phyloP scores from a whole-genome alignment of 1,140 invertebrate genomes.

The Colletes gigas region DNA sequence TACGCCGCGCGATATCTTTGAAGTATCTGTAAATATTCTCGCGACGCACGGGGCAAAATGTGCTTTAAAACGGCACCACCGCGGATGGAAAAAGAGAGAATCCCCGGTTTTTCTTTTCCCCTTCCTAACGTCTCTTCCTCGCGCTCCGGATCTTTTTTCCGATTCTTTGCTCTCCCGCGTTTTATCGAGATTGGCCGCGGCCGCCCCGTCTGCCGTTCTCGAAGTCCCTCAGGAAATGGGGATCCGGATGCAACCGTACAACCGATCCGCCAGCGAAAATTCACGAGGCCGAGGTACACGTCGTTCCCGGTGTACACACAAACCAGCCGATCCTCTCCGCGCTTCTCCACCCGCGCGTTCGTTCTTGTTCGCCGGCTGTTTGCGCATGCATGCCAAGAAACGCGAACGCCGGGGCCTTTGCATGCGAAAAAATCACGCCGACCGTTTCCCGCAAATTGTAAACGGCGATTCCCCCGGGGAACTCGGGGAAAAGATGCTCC shows the following conservation, averaged over 20 bases:
- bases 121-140: conserved; percentile 22
- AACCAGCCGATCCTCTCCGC: conserved; percentile 7
- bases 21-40: conserved; percentile 77
- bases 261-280: conserved; percentile 39
- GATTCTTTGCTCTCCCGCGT: conserved; percentile 59
- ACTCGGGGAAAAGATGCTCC: background rate
- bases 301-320: conserved; percentile 28
- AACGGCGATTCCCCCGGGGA: conserved; percentile 19
- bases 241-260: conserved; percentile 54
- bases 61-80: conserved; percentile 52
- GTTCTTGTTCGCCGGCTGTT: conserved; percentile 22
- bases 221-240: conserved; percentile 64
- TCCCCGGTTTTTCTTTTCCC: background rate
- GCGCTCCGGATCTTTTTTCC: conserved; percentile 47
- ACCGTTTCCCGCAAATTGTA: conserved; percentile 41
- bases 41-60: conserved; percentile 65
- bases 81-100: background rate
- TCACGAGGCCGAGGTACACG: conserved; percentile 27
- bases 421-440: conserved; percentile 42
- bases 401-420: conserved; percentile 28
- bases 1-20: conserved; percentile 66
- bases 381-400: conserved; percentile 46
- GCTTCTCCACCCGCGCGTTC: background rate
- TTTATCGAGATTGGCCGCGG: conserved; percentile 71
- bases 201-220: conserved; percentile 41